Percentiles rank a stretch among this genome's conserved stretches.
phyloP scores from a whole-genome alignment of 2,888 invertebrate species.

The Agrotis clavis region DNA sequence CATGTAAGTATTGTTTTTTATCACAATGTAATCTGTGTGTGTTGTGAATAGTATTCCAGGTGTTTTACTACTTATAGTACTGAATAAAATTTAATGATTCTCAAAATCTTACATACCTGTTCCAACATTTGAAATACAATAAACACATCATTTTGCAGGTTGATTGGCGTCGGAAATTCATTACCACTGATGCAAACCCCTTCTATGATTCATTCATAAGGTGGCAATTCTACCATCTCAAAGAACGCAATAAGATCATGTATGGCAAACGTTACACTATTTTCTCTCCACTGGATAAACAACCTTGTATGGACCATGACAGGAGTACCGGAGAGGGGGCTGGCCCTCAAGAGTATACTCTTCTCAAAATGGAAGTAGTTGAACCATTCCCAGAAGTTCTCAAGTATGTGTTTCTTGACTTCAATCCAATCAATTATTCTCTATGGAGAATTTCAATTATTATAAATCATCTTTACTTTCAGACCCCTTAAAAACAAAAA shows the following conservation, averaged over 20 bases:
- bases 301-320: slow-evolving; percentile 99
- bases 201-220: slow-evolving; percentile 99
- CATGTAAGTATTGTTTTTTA: slow-evolving; percentile 92
- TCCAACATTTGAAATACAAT: not conserved
- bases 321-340: slow-evolving; percentile 98
- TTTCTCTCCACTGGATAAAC: slow-evolving; percentile 98
- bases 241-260: slow-evolving; percentile 96
- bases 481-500: slow-evolving; percentile 90
- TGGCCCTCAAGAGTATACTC: slow-evolving; percentile 99
- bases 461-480: slow-evolving; percentile 60
- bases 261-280: slow-evolving; percentile 99
- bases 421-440: no score
- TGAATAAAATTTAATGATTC: not conserved
- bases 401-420: slow-evolving; percentile 85
- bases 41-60: not conserved
- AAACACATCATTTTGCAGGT: slow-evolving; percentile 90
- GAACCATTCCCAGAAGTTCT: slow-evolving; percentile 94
- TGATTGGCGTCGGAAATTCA: slow-evolving; percentile 99
- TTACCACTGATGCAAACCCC: slow-evolving; percentile 99
- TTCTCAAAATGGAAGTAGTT: slow-evolving; percentile 97
- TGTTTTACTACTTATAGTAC: not conserved
- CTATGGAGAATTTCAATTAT: no score
- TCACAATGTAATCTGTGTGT: not conserved
- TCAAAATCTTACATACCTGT: not conserved
- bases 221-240: slow-evolving; percentile 98